These are phyloP conservation scores for Phrynocephalus vlangalii DNA, from an alignment of 2,797 vertebrate species.

Conservation along the genomic window DNA sequence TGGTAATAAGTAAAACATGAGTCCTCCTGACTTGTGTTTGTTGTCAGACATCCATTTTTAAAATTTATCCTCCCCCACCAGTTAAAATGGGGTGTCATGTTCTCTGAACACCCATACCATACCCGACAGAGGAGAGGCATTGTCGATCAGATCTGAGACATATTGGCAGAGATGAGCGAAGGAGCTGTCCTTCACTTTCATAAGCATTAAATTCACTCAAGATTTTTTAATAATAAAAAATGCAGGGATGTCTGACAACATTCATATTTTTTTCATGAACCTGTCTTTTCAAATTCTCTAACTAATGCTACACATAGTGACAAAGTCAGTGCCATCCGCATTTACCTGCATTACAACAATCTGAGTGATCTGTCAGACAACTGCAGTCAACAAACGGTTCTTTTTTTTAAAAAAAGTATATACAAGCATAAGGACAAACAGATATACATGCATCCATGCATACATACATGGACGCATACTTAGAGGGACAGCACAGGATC, in stretches of 20 bases:
- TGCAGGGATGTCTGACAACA: conserved; percentile 74
- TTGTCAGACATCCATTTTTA: conserved; percentile 43
- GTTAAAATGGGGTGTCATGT: conserved; percentile 50
- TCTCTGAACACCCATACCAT: conserved; percentile 49
- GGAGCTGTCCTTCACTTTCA: conserved; percentile 69
- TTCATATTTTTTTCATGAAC: conserved; percentile 77
- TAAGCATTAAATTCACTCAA: conserved; percentile 72
- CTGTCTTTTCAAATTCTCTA: conserved; percentile 73
- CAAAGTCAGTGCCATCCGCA: conserved; percentile 65
- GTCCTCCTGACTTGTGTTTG: conserved; percentile 26
- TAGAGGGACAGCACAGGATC: neutral
- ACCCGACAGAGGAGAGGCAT: conserved; percentile 59
- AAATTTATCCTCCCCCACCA: conserved; percentile 17
- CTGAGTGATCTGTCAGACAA: conserved; percentile 64
- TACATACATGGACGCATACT: neutral
- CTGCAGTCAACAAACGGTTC: conserved; percentile 72
- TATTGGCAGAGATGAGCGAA: conserved; percentile 68
- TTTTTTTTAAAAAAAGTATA: conserved; percentile 57
- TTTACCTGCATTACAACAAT: conserved; percentile 70
- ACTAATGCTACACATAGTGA: conserved; percentile 66
- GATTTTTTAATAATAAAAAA: conserved; percentile 77
- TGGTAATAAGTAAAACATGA: conserved; percentile 32
- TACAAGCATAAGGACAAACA: conserved; percentile 40
- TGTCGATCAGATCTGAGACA: conserved; percentile 66
- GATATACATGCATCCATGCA: conserved; percentile 6